These are phyloP conservation scores for Virgularia gustaviana DNA, from an alignment of 92 coral and sea anemone species.

Conservation along the genomic window DNA sequence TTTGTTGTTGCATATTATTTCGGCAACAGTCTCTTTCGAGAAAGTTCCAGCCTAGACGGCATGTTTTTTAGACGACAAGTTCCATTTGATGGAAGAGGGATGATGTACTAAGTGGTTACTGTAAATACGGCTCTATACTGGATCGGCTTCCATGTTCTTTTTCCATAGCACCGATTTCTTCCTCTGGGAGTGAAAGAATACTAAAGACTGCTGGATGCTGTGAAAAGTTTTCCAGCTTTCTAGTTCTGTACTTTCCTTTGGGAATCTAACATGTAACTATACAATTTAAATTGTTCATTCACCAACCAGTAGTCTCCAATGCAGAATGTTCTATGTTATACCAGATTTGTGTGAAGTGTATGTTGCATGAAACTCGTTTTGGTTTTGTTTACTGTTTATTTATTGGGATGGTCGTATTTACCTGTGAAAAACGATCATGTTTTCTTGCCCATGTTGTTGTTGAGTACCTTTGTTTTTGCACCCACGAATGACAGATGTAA, in stretches of 20 bases:
- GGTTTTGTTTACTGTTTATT: background rate
- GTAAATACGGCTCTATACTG: background rate
- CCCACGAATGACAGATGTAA: background rate
- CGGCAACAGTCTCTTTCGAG: background rate
- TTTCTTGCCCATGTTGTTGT: background rate
- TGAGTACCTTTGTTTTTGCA: conserved; percentile 1
- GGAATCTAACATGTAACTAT: background rate
- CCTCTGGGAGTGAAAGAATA: no score
- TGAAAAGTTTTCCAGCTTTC: background rate
- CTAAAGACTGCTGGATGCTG: no score
- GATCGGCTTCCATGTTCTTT: background rate
- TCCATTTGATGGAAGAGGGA: background rate
- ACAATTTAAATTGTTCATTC: background rate
- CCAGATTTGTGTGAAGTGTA: background rate
- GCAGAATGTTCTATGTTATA: background rate
- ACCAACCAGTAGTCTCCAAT: background rate
- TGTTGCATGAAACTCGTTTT: background rate
- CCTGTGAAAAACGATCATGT: conserved; percentile 7
- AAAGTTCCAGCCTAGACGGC: background rate
- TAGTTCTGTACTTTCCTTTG: background rate
- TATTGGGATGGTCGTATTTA: background rate
- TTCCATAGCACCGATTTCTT: background rate
- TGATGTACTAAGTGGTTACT: conserved; percentile 2
- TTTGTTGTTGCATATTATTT: no score
- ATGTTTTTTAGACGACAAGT: background rate